phyloP scores from a whole-genome alignment of 1,140 invertebrate genomes.

The Aricia agestis region DNA sequence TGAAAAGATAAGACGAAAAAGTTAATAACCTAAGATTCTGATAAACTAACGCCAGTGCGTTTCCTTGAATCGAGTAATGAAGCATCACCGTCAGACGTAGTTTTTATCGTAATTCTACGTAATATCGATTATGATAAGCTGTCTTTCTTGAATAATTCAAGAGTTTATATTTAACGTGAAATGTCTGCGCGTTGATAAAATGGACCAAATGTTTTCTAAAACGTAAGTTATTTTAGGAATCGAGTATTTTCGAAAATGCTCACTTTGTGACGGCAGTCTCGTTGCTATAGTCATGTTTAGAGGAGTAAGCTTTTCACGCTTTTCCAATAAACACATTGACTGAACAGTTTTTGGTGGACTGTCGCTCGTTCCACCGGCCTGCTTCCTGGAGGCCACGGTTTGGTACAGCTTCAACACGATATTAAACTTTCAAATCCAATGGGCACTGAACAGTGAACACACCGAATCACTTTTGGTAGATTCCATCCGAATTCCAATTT shows the following conservation, averaged over 20 bases:
- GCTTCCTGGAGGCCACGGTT: conserved; percentile 52
- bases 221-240: neutral
- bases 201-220: neutral
- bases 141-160: neutral
- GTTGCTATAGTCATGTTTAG: conserved; percentile 64
- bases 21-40: neutral
- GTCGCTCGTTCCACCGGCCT: conserved; percentile 42
- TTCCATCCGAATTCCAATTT: conserved; percentile 13
- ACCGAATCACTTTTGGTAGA: neutral
- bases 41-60: neutral
- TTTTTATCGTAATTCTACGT: neutral
- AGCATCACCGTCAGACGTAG: neutral
- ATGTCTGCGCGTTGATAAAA: neutral
- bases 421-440: conserved; percentile 17
- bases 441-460: conserved; percentile 7
- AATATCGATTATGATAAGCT: neutral
- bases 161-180: neutral
- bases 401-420: conserved; percentile 28
- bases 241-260: conserved; percentile 29
- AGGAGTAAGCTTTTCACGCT: conserved; percentile 45
- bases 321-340: conserved; percentile 60
- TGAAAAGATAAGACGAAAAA: conserved; percentile 1
- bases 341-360: conserved; percentile 42
- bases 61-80: neutral
- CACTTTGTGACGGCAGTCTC: conserved; percentile 55